These are phyloP conservation scores for Loris lydekkerianus DNA, from an alignment of 2,797 vertebrate species.

Conservation along the genomic window DNA sequence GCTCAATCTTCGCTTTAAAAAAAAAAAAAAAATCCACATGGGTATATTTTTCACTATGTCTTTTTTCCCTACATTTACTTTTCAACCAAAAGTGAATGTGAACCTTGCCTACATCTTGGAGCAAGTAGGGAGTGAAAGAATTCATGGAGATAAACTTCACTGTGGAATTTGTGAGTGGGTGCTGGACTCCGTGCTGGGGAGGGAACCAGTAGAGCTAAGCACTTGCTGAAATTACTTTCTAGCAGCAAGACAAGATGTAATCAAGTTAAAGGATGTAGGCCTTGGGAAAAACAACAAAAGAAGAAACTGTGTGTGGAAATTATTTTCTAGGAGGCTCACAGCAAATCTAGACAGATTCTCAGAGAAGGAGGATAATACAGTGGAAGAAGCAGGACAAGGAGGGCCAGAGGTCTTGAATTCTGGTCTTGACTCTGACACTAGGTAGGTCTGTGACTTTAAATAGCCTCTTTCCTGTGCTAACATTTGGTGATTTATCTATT, in stretches of 20 bases:
- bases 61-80: neutral
- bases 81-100: neutral
- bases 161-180: neutral
- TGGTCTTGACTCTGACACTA: neutral
- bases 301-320: conserved; percentile 63
- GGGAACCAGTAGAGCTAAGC: conserved; percentile 12
- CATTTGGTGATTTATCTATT: conserved; percentile 40
- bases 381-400: neutral
- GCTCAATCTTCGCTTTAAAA: neutral
- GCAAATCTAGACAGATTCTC: conserved; percentile 56
- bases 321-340: conserved; percentile 57
- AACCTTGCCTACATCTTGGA: neutral
- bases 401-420: neutral
- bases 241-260: conserved; percentile 68
- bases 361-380: neutral
- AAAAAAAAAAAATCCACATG: neutral
- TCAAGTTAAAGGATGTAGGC: conserved; percentile 67
- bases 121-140: neutral
- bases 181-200: neutral
- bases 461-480: neutral
- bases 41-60: neutral
- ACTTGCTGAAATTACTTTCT: conserved; percentile 73
- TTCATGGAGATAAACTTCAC: neutral
- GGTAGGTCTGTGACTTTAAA: neutral
- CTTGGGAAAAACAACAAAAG: conserved; percentile 63